Percentiles rank a stretch among this genome's conserved stretches.
Conservation (phyloP, 1,140 invertebrate species). For the Colletes latitarsis region DNA sequence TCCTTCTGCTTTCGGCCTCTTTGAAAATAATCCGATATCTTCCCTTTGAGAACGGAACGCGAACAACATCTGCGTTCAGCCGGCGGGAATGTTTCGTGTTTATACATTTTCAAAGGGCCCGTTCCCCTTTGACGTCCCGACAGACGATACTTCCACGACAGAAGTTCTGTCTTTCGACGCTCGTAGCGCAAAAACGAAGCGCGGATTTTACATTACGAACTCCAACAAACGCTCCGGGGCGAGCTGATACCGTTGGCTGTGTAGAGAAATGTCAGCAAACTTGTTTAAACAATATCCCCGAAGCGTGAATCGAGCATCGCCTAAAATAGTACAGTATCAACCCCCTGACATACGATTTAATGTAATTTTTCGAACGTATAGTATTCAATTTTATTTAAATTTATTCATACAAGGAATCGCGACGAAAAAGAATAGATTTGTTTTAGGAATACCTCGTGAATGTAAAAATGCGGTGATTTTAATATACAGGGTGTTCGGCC, state of each 20-base stretch:
- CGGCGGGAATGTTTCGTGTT: conserved; percentile 18
- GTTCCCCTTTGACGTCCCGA: neutral
- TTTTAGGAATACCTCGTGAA: too few relatives aligned
- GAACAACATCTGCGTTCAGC: neutral
- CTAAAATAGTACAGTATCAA: too few relatives aligned
- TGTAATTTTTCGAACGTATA: too few relatives aligned
- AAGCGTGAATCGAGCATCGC: neutral
- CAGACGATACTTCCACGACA: neutral
- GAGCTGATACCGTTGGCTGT: neutral
- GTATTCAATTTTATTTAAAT: too few relatives aligned
- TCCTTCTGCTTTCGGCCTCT: too few relatives aligned
- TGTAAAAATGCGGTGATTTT: too few relatives aligned
- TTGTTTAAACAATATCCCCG: neutral
- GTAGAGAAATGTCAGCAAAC: neutral
- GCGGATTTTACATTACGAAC: neutral
- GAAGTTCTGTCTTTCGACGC: neutral
- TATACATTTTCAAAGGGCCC: conserved; percentile 18
- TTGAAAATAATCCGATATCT: conserved; percentile 13
- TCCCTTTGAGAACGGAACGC: neutral
- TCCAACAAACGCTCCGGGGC: too few relatives aligned
- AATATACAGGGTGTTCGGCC: too few relatives aligned
- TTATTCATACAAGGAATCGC: too few relatives aligned
- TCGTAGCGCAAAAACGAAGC: neutral
- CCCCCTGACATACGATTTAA: too few relatives aligned
- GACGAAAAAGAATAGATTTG: too few relatives aligned